Percentiles rank a stretch among this genome's conserved stretches.
Conservation (phyloP, 1,140 invertebrate species). For the Leptoteleia sp. region DNA sequence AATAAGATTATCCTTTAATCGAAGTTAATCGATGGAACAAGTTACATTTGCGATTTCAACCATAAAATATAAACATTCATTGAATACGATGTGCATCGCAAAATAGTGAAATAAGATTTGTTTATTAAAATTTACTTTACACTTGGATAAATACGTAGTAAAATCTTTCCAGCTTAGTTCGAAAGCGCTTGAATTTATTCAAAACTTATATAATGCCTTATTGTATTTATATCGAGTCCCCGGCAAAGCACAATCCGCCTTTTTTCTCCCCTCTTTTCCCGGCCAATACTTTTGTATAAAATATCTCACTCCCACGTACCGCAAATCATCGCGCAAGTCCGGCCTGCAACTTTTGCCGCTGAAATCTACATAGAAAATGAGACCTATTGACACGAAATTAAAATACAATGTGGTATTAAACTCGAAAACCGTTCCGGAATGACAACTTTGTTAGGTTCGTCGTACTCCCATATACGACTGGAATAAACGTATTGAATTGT, state of each 20-base stretch:
- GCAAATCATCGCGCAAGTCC: slow-evolving; percentile 32
- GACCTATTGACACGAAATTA: slow-evolving; percentile 57
- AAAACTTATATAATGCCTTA: slow-evolving; percentile 49
- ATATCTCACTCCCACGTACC: slow-evolving; percentile 41
- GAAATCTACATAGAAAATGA: slow-evolving; percentile 42
- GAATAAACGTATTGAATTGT: slow-evolving; percentile 32
- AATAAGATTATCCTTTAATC: too few relatives aligned
- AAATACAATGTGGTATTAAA: slow-evolving; percentile 55
- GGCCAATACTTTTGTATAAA: slow-evolving; percentile 35
- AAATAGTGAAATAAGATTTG: too few relatives aligned
- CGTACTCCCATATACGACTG: slow-evolving; percentile 19
- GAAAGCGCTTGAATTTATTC: slow-evolving; percentile 32
- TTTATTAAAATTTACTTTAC: slow-evolving; percentile 18
- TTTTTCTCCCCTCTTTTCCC: slow-evolving; percentile 28
- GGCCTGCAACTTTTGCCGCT: slow-evolving; percentile 7
- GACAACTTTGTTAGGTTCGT: slow-evolving; percentile 49
- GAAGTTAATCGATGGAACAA: too few relatives aligned
- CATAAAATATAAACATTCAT: too few relatives aligned
- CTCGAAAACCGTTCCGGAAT: slow-evolving; percentile 35
- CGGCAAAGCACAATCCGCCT: slow-evolving; percentile 23
- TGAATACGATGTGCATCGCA: too few relatives aligned
- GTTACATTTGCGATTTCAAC: too few relatives aligned
- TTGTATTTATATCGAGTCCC: slow-evolving; percentile 54
- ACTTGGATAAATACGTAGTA: slow-evolving; percentile 22
- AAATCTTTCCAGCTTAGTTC: slow-evolving; percentile 21